Percentiles rank a stretch among this genome's conserved stretches.
Conservation (phyloP, 2,797 vertebrate species). For the Sebastes jordani region DNA sequence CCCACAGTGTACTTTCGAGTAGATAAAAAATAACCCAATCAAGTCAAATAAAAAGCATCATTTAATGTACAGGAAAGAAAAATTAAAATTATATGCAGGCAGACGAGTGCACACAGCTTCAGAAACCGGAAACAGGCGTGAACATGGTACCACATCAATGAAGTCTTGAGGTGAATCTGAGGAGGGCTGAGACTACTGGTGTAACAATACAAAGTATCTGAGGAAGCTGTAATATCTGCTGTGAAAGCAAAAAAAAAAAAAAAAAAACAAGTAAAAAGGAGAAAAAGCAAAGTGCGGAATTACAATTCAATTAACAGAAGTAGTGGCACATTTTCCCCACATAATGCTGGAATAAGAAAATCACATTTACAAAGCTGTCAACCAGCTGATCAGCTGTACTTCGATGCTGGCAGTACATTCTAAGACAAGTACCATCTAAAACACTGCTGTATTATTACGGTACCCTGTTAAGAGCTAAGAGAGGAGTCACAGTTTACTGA, state of each 20-base stretch:
- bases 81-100: conserved; percentile 39
- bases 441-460: conserved; percentile 24
- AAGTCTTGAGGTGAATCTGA: conserved; percentile 39
- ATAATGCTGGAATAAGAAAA: conserved; percentile 42
- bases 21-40: conserved; percentile 5
- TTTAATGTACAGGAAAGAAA: conserved; percentile 67
- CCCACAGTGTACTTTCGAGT: background rate
- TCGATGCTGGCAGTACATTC: conserved; percentile 43
- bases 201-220: conserved; percentile 23
- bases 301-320: conserved; percentile 64
- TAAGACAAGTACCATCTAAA: conserved; percentile 51
- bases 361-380: conserved; percentile 57
- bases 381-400: conserved; percentile 40
- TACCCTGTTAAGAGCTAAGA: conserved; percentile 29
- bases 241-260: conserved; percentile 11
- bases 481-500: conserved; percentile 56
- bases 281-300: conserved; percentile 66
- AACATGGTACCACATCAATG: conserved; percentile 54
- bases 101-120: conserved; percentile 48
- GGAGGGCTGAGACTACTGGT: conserved; percentile 17
- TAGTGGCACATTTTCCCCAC: conserved; percentile 59
- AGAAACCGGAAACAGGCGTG: conserved; percentile 36
- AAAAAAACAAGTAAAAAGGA: conserved; percentile 15
- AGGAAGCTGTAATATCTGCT: conserved; percentile 37
- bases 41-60: conserved; percentile 55